phyloP scores from a whole-genome alignment of 2,797 vertebrate genomes.

The Leucoraja ocellata region DNA sequence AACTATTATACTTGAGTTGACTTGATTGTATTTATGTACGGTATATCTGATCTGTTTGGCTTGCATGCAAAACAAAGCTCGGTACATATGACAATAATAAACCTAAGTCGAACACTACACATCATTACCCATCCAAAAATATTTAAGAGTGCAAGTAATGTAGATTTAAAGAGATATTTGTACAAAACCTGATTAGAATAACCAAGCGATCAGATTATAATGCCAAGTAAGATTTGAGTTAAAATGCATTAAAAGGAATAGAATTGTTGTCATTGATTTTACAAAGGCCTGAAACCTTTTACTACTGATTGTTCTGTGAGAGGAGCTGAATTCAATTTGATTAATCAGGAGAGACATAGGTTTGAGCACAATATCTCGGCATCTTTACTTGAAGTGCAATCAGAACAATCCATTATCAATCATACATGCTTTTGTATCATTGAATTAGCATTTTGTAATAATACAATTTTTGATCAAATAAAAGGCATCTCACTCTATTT shows the following conservation, averaged over 20 bases:
- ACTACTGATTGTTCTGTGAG: background rate
- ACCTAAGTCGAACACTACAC: background rate
- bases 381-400: background rate
- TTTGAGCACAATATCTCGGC: background rate
- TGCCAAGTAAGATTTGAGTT: background rate
- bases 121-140: background rate
- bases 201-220: background rate
- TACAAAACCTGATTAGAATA: background rate
- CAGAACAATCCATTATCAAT: background rate
- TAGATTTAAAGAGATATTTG: background rate
- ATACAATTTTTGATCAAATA: too few species aligned
- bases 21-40: too few species aligned
- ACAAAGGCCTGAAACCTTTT: background rate
- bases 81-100: too few species aligned
- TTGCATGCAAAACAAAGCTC: too few species aligned
- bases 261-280: conserved; percentile 18
- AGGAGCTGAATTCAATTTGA: background rate
- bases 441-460: background rate
- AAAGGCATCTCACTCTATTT: background rate
- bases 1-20: too few species aligned
- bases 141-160: background rate
- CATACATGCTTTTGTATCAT: background rate
- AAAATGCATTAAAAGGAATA: conserved; percentile 4
- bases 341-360: background rate
- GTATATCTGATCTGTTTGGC: too few species aligned